phyloP scores from a whole-genome alignment of 1,140 invertebrate genomes.

The Zaprionus nigranus region DNA sequence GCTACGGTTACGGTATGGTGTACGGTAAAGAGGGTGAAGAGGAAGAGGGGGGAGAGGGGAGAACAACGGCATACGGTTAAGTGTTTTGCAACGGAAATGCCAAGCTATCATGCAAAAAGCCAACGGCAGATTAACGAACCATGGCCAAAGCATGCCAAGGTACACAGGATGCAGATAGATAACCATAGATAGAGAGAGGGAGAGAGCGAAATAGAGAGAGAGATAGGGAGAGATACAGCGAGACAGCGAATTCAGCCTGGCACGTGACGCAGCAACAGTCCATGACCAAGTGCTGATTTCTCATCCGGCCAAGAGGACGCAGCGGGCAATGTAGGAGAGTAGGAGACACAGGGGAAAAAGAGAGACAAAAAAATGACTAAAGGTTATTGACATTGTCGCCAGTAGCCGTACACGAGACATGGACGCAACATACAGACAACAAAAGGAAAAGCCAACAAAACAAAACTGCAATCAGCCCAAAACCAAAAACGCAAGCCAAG shows the following conservation, averaged over 20 bases:
- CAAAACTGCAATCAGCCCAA: constrained; percentile 40
- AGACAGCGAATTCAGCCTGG: constrained; percentile 41
- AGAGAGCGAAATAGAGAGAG: background rate
- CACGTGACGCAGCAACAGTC: constrained; percentile 81
- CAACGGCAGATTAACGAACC: constrained; percentile 81
- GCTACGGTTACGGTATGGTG: background rate
- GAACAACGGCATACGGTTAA: constrained; percentile 64
- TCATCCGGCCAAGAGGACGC: constrained; percentile 58
- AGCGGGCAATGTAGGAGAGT: constrained; percentile 14
- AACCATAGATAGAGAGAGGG: background rate
- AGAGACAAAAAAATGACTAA: constrained; percentile 58
- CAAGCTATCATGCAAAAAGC: constrained; percentile 81
- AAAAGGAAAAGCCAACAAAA: constrained; percentile 35
- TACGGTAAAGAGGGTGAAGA: background rate
- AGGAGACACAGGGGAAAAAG: constrained; percentile 11
- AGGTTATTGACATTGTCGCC: constrained; percentile 79
- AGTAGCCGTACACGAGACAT: too few relatives aligned
- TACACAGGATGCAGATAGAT: constrained; percentile 33
- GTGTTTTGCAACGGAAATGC: constrained; percentile 82
- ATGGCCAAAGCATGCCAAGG: constrained; percentile 76
- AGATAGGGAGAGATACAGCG: background rate
- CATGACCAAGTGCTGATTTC: constrained; percentile 82
- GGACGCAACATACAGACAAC: constrained; percentile 37
- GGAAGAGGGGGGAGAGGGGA: too few relatives aligned
- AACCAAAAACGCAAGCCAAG: constrained; percentile 30